These are phyloP conservation scores for Chelonus formosanus DNA, from an alignment of 2,888 invertebrate genomes.

Conservation along the genomic window DNA sequence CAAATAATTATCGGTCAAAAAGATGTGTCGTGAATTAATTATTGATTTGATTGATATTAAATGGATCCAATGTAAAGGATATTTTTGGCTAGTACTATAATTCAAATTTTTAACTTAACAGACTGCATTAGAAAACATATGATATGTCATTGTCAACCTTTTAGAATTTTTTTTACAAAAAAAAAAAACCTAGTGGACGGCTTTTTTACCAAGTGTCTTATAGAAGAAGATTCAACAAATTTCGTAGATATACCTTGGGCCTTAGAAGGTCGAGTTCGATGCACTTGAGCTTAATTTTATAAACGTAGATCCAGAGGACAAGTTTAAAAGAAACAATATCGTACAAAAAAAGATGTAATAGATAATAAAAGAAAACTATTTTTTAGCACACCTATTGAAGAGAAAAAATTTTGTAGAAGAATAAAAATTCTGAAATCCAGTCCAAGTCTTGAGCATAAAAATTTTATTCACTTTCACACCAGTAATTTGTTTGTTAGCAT, in stretches of 20 bases:
- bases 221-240: slow-evolving; percentile 47
- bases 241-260: slow-evolving; percentile 3
- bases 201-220: slow-evolving; percentile 45
- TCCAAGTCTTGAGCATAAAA: not conserved
- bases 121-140: slow-evolving; percentile 49
- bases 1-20: no score
- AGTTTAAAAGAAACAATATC: slow-evolving; percentile 11
- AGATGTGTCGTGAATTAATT: no score
- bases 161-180: slow-evolving; percentile 53
- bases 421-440: not conserved
- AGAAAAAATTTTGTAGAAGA: slow-evolving; percentile 3
- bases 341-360: not conserved
- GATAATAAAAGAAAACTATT: slow-evolving; percentile 42
- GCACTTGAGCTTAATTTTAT: slow-evolving; percentile 17
- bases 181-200: slow-evolving; percentile 56
- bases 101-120: slow-evolving; percentile 37
- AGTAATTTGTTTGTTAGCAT: no score
- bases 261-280: slow-evolving; percentile 8
- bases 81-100: slow-evolving; percentile 16
- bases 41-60: no score
- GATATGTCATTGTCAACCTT: slow-evolving; percentile 58
- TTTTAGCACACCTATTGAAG: slow-evolving; percentile 42
- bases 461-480: no score
- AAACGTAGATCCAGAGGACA: not conserved
- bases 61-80: no score